Base-by-base conservation (phyloP, 2,888 invertebrate species). In the Acleris cristana region DNA sequence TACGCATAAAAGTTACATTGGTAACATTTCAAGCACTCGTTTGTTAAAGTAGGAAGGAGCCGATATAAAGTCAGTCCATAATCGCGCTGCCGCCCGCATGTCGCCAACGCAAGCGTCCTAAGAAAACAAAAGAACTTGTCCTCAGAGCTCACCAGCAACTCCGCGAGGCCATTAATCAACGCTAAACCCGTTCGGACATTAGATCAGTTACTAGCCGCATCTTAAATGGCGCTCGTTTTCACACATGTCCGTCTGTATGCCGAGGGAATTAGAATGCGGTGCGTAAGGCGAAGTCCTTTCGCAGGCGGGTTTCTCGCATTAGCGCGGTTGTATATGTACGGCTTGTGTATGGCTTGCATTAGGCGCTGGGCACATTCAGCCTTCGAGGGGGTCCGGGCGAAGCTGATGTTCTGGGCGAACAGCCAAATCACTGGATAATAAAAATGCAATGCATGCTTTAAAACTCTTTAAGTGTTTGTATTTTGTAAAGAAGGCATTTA, bases 211-310 rank as follows among this genome's bases (percentile, higher is more conserved):
- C 19, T 40, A 14, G 30, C 14, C 40, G 14, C 40, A 14, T 40
- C 40, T 40, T 40, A 40, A 40, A 40, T 40, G 40, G 40, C 40
- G 40, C 40, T 40, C 40, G 40, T 40, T 40, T 44, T 56, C 56
- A 56, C 56, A 56, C 44, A 12, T 56, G 16, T 4, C 55, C 18
- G 18, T 48, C 16, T 56, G 56, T 56, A n/a, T 56, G 16, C 44
- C 16, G 44, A 21, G 44, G 6, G 44, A 44, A 44, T 56, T 56
- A 56, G 55, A 21, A 19, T 40, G 2, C 40, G 40, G 19, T 16
- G 19, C 19, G 40, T 44, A 44, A 44, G 44, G 56, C 44, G 21
- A 44, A 44, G 56, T 56, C 56, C 44, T 44, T 56, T n/a, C 55
- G 40, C 55, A 34, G 53, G 53, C 26, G 48, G 18, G 53, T 52